Base-by-base conservation (phyloP, 2,113 vertebrate species). In the Chionis minor region DNA sequence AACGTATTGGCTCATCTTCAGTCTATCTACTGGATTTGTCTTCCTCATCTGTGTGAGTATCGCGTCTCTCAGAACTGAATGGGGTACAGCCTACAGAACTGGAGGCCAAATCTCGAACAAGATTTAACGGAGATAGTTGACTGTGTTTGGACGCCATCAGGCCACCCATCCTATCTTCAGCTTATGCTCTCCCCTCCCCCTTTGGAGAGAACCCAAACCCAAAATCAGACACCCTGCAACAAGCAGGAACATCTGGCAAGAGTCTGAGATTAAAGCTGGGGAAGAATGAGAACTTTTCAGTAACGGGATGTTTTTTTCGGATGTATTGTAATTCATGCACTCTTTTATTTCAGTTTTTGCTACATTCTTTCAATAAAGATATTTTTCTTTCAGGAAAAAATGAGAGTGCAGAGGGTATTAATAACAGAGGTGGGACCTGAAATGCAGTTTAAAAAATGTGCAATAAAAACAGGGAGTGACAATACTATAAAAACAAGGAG, bases 181-280 rank as follows among this genome's bases (percentile, higher is more conserved):
- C 15, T 90, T 75, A 73, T 1, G 2, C 21, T 90, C 44, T 86
- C 20, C 17, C n/a, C 9, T 80, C 59, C 71, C 45, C 23, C 35
- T 82, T 91, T 95, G 89, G 87, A 96, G 61, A 90, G 26, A 81
- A 82, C 63, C 52, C 92, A 97, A 96, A 85, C 35, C 45, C 67
- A 28, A 92, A 93, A 74, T 86, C 77, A 86, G 71, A 94, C 61
- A 87, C 80, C 28, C 66, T 92, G 40, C 24, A 74, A 82, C 33
- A 94, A 85, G 79, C 19, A 93, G 73, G 38, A 94, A 92, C 80
- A 90, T 95, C 82, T 95, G 95, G 67, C 30, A 45, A 54, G 32
- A 45, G 20, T 35, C 15, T 11, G 14, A 90, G 38, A 15, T 38
- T 84, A 65, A 74, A 79, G 33, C 56, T 52, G 22, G 56, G 88